A percentile compares a stretch with the other conserved stretches of the same genome.
Evolutionary conservation across 2,113 vertebrate genomes (phyloP).

Genomic region (Felis chaus): DNA sequence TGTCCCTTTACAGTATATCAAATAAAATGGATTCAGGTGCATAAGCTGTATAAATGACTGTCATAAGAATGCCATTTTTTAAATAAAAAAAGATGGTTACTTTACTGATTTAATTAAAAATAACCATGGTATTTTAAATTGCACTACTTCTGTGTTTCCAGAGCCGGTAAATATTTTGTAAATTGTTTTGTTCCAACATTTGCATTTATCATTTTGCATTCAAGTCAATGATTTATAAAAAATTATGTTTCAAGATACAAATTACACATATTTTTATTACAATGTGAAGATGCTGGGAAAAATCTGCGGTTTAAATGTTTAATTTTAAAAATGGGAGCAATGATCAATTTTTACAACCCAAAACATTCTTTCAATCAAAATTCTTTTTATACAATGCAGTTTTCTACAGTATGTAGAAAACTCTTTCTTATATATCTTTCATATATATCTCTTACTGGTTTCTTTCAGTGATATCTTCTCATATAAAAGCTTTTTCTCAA

Average conservation of each 20-base stretch:
- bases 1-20: constrained; percentile 49
- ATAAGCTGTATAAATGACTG: constrained; percentile 8
- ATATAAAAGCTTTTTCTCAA: not conserved
- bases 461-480: not conserved
- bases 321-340: not conserved
- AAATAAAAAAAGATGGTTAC: not conserved
- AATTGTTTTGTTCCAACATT: constrained; percentile 24
- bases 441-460: not conserved
- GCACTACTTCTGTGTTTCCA: constrained; percentile 21
- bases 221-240: not conserved
- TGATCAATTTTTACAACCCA: not conserved
- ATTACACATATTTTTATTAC: constrained; percentile 28
- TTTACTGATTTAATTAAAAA: constrained; percentile 48
- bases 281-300: not conserved
- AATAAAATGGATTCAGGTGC: not conserved
- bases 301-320: constrained; percentile 34
- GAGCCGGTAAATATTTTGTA: constrained; percentile 13
- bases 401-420: not conserved
- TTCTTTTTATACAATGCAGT: not conserved
- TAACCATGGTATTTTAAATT: constrained; percentile 4
- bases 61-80: constrained; percentile 45
- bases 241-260: not conserved
- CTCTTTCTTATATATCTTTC: not conserved
- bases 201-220: constrained; percentile 21
- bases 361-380: not conserved